Conservation (phyloP, 2,797 vertebrate species). For the Lateolabrax maculatus region DNA sequence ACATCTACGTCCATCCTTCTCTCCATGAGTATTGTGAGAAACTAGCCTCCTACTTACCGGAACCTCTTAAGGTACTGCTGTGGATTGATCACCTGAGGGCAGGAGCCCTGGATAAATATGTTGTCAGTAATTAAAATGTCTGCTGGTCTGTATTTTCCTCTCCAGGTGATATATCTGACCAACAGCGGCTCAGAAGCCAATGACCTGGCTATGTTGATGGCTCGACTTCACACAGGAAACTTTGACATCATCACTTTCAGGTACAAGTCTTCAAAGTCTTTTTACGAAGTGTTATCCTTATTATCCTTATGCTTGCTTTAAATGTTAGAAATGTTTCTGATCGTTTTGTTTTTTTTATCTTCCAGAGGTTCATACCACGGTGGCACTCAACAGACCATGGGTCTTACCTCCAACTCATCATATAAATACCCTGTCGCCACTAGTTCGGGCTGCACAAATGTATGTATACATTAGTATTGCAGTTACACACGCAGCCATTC, state of each 20-base stretch:
- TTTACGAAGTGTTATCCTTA: background rate
- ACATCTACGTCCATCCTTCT: slow-evolving; percentile 88
- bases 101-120: background rate
- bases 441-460: slow-evolving; percentile 89
- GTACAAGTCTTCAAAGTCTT: slow-evolving; percentile 78
- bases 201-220: slow-evolving; percentile 94
- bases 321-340: background rate
- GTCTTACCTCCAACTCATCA: slow-evolving; percentile 86
- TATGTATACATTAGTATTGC: slow-evolving; percentile 73
- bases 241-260: slow-evolving; percentile 92
- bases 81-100: background rate
- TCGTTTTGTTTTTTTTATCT: slow-evolving; percentile 47
- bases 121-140: slow-evolving; percentile 1
- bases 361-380: slow-evolving; percentile 95
- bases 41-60: slow-evolving; percentile 88
- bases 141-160: slow-evolving; percentile 21
- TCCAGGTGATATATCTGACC: slow-evolving; percentile 92
- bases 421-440: slow-evolving; percentile 88
- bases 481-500: background rate
- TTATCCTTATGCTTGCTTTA: background rate
- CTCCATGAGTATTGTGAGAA: slow-evolving; percentile 93
- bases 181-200: slow-evolving; percentile 98
- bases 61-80: slow-evolving; percentile 91
- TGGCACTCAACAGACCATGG: slow-evolving; percentile 86
- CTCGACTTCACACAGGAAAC: slow-evolving; percentile 90